Evolutionary conservation across 2,888 invertebrate genomes (phyloP).

Genomic region (Buathra laborator): DNA sequence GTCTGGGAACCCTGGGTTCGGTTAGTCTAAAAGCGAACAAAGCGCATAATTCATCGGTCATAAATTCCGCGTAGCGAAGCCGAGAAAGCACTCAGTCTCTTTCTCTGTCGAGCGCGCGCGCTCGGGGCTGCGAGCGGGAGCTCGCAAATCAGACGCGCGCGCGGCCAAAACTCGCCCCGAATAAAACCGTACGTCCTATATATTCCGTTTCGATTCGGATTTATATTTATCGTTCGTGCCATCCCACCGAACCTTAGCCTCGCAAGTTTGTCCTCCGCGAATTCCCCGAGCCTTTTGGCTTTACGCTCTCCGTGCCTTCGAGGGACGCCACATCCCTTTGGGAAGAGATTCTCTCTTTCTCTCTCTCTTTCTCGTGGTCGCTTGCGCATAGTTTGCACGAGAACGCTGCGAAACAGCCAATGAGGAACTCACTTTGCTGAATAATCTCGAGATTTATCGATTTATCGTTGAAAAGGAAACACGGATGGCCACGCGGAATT

Average conservation of each 20-base stretch:
- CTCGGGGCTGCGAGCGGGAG: constrained; percentile 35
- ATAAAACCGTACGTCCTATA: constrained; percentile 60
- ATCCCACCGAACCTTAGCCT: constrained; percentile 27
- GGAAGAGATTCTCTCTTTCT: constrained; percentile 24
- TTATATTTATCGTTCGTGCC: constrained; percentile 66
- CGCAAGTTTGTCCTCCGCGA: constrained; percentile 48
- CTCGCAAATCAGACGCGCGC: constrained; percentile 69
- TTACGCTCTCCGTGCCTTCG: constrained; percentile 28
- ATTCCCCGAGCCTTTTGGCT: constrained; percentile 33
- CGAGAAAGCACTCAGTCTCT: constrained; percentile 43
- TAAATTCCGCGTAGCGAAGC: constrained; percentile 70
- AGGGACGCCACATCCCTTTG: constrained; percentile 33
- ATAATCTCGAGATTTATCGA: constrained; percentile 54
- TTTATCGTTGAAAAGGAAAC: constrained; percentile 17
- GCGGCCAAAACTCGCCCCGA: constrained; percentile 62
- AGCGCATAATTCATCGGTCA: constrained; percentile 74
- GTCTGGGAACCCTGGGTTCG: constrained; percentile 15
- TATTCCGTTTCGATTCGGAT: constrained; percentile 62
- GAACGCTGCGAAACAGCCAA: constrained; percentile 38
- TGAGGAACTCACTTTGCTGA: constrained; percentile 37
- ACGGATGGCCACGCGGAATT: background rate
- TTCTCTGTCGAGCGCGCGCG: constrained; percentile 35
- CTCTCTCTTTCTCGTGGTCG: background rate
- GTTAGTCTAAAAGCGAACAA: constrained; percentile 65
- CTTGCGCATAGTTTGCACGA: background rate